A percentile compares a stretch with the other conserved stretches of the same genome.
Conservation (phyloP, 2,113 vertebrate genomes). For the Reinhardtius hippoglossoides region DNA sequence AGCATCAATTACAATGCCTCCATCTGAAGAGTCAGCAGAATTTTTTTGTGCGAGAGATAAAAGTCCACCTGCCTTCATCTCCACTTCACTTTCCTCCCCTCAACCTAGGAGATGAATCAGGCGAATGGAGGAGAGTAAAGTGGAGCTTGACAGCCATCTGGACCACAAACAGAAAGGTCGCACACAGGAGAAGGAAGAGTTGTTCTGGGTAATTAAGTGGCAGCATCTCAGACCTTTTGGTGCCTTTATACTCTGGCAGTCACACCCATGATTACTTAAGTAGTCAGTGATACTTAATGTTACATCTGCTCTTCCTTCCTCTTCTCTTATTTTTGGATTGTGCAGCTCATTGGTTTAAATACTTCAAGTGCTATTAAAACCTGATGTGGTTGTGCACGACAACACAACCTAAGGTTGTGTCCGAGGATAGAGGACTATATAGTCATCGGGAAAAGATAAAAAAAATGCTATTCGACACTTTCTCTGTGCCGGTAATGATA, state of each 20-base stretch:
- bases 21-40: constrained; percentile 20
- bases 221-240: constrained; percentile 17
- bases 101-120: constrained; percentile 36
- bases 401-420: too few relatives aligned
- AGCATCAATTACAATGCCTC: constrained; percentile 34
- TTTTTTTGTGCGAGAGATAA: constrained; percentile 19
- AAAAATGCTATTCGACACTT: too few relatives aligned
- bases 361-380: too few relatives aligned
- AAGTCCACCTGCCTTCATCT: constrained; percentile 25
- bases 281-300: not conserved
- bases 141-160: constrained; percentile 15
- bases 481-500: too few relatives aligned
- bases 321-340: too few relatives aligned
- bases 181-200: constrained; percentile 6
- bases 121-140: not conserved
- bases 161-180: constrained; percentile 19
- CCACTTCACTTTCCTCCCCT: constrained; percentile 25
- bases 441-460: too few relatives aligned
- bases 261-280: not conserved
- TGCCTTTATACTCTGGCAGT: not conserved
- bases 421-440: too few relatives aligned
- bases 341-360: too few relatives aligned
- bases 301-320: too few relatives aligned
- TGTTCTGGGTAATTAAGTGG: constrained; percentile 25
- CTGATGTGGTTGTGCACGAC: too few relatives aligned